Evolutionary conservation across 2,888 invertebrate genomes (phyloP).

Genomic region (Notocelia uddmanniana): DNA sequence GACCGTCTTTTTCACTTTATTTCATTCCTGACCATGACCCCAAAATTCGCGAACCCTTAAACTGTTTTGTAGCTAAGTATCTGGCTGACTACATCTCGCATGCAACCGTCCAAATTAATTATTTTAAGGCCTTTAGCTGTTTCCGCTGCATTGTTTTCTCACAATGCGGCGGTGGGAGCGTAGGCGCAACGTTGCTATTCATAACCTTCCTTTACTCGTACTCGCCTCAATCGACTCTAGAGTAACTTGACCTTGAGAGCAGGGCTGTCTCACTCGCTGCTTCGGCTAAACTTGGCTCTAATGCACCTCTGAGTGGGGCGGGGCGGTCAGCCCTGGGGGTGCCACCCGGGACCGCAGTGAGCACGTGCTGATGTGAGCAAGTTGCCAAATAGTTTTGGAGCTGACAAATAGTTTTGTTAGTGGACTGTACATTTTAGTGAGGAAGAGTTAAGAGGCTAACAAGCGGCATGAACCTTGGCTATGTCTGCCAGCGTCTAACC

Average conservation of each 20-base stretch:
- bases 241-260: background rate
- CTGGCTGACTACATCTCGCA: slow-evolving; percentile 4
- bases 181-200: slow-evolving; percentile 1
- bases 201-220: background rate
- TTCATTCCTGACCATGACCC: too few relatives aligned
- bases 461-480: too few relatives aligned
- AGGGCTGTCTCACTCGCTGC: background rate
- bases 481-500: too few relatives aligned
- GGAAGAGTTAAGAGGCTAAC: too few relatives aligned
- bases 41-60: background rate
- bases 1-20: too few relatives aligned
- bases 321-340: too few relatives aligned
- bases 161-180: slow-evolving; percentile 23
- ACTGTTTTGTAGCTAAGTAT: background rate
- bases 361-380: too few relatives aligned
- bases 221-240: background rate
- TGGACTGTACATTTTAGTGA: too few relatives aligned
- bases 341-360: too few relatives aligned
- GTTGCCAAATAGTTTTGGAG: too few relatives aligned
- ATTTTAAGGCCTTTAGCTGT: slow-evolving; percentile 18
- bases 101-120: slow-evolving; percentile 24
- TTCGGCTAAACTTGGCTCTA: background rate
- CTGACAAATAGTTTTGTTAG: too few relatives aligned
- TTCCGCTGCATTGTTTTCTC: slow-evolving; percentile 21
- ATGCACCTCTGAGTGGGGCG: background rate